Conservation (phyloP, 2,888 invertebrate genomes). For the Scaeva pyrastri region DNA sequence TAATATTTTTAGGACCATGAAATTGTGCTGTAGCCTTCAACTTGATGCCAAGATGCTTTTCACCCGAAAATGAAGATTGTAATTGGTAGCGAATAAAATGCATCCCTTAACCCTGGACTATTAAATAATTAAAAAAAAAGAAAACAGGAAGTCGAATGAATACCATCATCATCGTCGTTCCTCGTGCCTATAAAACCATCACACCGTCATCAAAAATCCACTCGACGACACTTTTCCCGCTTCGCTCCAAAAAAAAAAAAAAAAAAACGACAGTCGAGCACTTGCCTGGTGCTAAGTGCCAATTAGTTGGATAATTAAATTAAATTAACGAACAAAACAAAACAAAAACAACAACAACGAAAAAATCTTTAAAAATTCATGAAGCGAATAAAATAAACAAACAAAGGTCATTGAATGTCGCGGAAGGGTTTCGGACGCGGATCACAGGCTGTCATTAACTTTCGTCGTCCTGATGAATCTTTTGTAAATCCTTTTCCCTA, state of each 20-base stretch:
- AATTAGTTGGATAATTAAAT: slow-evolving; percentile 75
- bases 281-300: slow-evolving; percentile 72
- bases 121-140: not conserved
- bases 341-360: slow-evolving; percentile 12
- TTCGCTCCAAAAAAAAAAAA: slow-evolving; percentile 18
- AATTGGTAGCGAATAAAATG: too few species aligned
- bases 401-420: slow-evolving; percentile 43
- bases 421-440: not conserved
- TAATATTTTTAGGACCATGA: too few species aligned
- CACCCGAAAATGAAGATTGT: too few species aligned
- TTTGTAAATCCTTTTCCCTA: slow-evolving; percentile 50
- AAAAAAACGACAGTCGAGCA: slow-evolving; percentile 44
- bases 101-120: not conserved
- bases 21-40: too few species aligned
- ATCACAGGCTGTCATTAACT: slow-evolving; percentile 16
- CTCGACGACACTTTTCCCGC: slow-evolving; percentile 26
- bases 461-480: slow-evolving; percentile 44
- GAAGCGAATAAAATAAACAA: slow-evolving; percentile 61
- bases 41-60: too few species aligned
- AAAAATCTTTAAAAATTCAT: slow-evolving; percentile 36
- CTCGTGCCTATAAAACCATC: slow-evolving; percentile 58
- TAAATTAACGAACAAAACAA: slow-evolving; percentile 66
- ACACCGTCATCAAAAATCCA: slow-evolving; percentile 36
- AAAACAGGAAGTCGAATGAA: slow-evolving; percentile 36
- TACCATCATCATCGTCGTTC: slow-evolving; percentile 15